Evolutionary conservation across 2,113 vertebrate species (phyloP), one percentile per base, ranked within the genome.

Genomic region (Nycticebus coucang): DNA sequence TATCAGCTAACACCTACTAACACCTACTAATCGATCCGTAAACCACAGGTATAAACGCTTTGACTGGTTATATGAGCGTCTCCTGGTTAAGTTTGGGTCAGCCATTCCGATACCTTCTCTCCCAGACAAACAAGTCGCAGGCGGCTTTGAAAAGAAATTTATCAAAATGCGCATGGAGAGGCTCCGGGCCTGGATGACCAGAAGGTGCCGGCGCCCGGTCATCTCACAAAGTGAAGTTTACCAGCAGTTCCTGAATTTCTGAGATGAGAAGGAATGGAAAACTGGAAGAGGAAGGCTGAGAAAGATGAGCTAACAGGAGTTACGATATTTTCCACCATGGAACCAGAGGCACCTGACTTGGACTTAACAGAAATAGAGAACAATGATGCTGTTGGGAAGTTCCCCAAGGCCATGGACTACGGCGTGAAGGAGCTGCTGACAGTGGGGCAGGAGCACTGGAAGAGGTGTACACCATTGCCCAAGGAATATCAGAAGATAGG

Each of bases 41-140:
- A 99, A 99, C 98, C 99, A 99, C 98, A 99, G 99, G 98, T 99
- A 99, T 97, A 99, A 99, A 98, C 99, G 99, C 98, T 99, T 99
- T 98, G 99, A 99, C 97, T 99, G 99, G 99, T 97, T 99, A 78
- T 99, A 99, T 75, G 99, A 99, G 92, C 99, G 99, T 79, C 99
- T 99, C 7, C 98, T 99, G 95, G 99, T 99, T 93, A 99, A 99
- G 97, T 99, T 99, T 97, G 99, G 99, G 50, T 99, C 99, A 62
- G 99, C 99, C 96, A 99, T 99, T 98, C 99, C 99, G 41, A 99
- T 99, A 89, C 99, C 99, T 41, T 99, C 98, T 97, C 98, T 99
- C 96, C 99, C 99, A 92, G 99, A 99, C 97, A 99, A 99, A 95
- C 99, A 99, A 98, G 99, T 99, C 94, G 99, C 99, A 98, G 99